These are phyloP conservation scores for Engraulis encrasicolus DNA, from an alignment of 2,113 vertebrate genomes.

Conservation along the genomic window DNA sequence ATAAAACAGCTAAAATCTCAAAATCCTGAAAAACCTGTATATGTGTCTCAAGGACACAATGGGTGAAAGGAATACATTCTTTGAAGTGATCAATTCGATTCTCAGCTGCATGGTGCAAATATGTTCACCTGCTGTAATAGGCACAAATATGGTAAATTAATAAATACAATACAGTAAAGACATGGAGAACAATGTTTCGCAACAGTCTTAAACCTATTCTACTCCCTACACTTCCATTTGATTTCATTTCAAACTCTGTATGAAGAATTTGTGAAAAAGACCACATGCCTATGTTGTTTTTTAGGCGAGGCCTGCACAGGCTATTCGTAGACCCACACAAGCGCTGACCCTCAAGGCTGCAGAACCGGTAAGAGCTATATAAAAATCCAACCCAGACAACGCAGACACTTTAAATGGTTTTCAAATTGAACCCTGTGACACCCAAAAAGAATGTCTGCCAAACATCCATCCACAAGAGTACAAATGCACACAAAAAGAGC, in stretches of 20 bases:
- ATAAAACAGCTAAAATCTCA: too few species aligned
- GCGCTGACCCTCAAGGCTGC: constrained; percentile 27
- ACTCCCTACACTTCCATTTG: neutral
- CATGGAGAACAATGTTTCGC: too few species aligned
- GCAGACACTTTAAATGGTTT: too few species aligned
- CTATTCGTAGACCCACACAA: constrained; percentile 34
- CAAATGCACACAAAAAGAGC: neutral
- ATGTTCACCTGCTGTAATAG: neutral
- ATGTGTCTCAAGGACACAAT: too few species aligned
- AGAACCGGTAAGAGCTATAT: constrained; percentile 64
- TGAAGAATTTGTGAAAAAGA: neutral
- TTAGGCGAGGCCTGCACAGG: constrained; percentile 57
- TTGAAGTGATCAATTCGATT: too few species aligned
- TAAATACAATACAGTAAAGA: neutral
- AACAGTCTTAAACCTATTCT: too few species aligned
- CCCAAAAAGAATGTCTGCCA: neutral
- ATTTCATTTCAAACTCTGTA: neutral
- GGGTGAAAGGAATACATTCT: too few species aligned
- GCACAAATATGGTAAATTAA: too few species aligned
- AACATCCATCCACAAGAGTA: neutral
- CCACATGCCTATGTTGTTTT: neutral
- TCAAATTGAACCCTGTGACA: neutral
- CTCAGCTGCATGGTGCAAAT: too few species aligned
- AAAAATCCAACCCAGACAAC: too few species aligned
- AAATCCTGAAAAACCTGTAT: too few species aligned